A percentile compares a stretch with the other conserved stretches of the same genome.
Conservation (phyloP, 2,888 invertebrate species). For the Platycheirus albimanus region DNA sequence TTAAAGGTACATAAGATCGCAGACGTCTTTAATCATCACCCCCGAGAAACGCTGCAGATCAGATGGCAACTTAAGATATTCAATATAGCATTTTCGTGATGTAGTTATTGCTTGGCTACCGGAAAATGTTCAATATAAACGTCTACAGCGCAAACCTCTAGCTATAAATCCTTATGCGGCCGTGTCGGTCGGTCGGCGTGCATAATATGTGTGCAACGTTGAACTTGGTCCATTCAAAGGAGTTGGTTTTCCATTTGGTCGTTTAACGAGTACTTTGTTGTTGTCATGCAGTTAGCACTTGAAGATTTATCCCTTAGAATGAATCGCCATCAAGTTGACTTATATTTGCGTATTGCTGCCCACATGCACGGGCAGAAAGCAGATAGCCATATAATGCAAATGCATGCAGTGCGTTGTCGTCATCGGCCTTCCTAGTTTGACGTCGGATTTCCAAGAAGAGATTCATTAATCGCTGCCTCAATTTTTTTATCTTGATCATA, state of each 20-base stretch:
- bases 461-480: conserved; percentile 53
- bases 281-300: conserved; percentile 83
- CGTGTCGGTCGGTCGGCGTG: background rate
- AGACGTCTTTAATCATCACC: conserved; percentile 65
- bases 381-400: conserved; percentile 59
- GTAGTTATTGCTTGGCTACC: conserved; percentile 68
- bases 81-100: conserved; percentile 64
- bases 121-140: conserved; percentile 68
- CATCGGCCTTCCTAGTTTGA: conserved; percentile 19
- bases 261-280: conserved; percentile 81
- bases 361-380: conserved; percentile 44
- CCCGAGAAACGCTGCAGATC: conserved; percentile 44
- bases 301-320: conserved; percentile 82
- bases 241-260: conserved; percentile 44
- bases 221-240: too few relatives aligned
- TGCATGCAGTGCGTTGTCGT: conserved; percentile 40
- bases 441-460: conserved; percentile 51
- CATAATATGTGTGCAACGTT: conserved; percentile 9
- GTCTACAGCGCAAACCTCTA: conserved; percentile 50
- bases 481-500: conserved; percentile 49
- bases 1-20: conserved; percentile 78
- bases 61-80: conserved; percentile 60
- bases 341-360: conserved; percentile 67
- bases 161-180: conserved; percentile 54
- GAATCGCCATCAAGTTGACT: conserved; percentile 82